Evolutionary conservation across 2,113 vertebrate genomes (phyloP).

Genomic region (Rhea americana): DNA sequence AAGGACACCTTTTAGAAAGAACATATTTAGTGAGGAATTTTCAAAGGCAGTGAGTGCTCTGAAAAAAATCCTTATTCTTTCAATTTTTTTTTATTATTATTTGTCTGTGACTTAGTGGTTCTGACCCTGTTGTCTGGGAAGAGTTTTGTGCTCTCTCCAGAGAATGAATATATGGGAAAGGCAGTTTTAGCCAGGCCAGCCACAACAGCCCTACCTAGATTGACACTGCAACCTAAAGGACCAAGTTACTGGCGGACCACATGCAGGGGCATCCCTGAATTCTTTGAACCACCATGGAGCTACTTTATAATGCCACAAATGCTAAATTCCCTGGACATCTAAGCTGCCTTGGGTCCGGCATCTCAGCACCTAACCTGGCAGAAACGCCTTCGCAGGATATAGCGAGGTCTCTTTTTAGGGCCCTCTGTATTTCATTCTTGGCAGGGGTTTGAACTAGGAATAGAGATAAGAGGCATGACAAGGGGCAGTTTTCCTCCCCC

Average conservation of each 20-base stretch:
- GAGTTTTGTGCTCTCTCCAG: neutral
- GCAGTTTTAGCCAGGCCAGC: neutral
- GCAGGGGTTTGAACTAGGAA: accelerated
- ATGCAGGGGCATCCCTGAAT: neutral
- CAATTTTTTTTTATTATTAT: neutral
- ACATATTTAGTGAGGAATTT: conserved; percentile 49
- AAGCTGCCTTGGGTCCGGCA: neutral
- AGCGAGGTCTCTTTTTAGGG: neutral
- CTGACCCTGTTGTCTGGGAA: neutral
- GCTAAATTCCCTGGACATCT: neutral
- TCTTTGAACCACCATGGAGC: neutral
- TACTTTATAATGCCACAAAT: neutral
- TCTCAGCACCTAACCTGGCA: neutral
- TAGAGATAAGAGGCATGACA: neutral
- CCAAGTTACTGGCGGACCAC: neutral
- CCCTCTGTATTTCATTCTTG: neutral
- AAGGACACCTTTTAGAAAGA: conserved; percentile 59
- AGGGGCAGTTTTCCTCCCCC: neutral
- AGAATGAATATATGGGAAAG: neutral
- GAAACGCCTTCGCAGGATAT: neutral
- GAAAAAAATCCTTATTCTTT: neutral
- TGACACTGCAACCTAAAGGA: neutral
- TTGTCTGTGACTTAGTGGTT: neutral
- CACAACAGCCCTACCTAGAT: neutral
- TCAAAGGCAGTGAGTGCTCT: neutral